Conservation (phyloP, 2,113 vertebrate species). For the Triplophysa dalaica region DNA sequence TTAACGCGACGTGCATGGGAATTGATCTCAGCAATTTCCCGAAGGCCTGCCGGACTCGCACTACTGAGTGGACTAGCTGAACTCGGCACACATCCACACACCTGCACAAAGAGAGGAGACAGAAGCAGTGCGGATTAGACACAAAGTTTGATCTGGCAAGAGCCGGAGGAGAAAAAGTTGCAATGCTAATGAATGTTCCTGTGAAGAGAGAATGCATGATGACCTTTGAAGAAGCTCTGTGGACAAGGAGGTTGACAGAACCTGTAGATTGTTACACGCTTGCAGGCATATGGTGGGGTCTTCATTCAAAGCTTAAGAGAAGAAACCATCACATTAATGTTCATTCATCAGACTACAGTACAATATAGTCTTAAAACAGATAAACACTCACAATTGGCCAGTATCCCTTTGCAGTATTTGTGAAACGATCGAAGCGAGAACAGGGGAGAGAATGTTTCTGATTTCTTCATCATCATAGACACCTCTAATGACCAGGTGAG, state of each 20-base stretch:
- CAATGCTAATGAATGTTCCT: background rate
- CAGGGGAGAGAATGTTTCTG: constrained; percentile 91
- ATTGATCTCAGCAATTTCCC: constrained; percentile 91
- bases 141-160: background rate
- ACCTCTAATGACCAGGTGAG: constrained; percentile 96
- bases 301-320: constrained; percentile 83
- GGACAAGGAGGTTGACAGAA: constrained; percentile 86
- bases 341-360: background rate
- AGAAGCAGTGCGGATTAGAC: constrained; percentile 16
- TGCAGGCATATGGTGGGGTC: constrained; percentile 87
- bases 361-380: background rate
- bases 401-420: constrained; percentile 93
- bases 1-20: constrained; percentile 88
- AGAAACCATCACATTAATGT: background rate
- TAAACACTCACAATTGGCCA: constrained; percentile 86
- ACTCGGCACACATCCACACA: constrained; percentile 95
- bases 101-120: constrained; percentile 64
- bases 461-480: constrained; percentile 92
- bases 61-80: constrained; percentile 88
- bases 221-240: constrained; percentile 92
- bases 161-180: background rate
- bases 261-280: constrained; percentile 88
- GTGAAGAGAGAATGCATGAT: background rate
- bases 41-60: constrained; percentile 90
- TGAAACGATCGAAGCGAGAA: constrained; percentile 93